Percentiles rank a stretch among this genome's conserved stretches.
phyloP scores from a whole-genome alignment of 2,113 vertebrate genomes.

The Erythrocercus mccallii region DNA sequence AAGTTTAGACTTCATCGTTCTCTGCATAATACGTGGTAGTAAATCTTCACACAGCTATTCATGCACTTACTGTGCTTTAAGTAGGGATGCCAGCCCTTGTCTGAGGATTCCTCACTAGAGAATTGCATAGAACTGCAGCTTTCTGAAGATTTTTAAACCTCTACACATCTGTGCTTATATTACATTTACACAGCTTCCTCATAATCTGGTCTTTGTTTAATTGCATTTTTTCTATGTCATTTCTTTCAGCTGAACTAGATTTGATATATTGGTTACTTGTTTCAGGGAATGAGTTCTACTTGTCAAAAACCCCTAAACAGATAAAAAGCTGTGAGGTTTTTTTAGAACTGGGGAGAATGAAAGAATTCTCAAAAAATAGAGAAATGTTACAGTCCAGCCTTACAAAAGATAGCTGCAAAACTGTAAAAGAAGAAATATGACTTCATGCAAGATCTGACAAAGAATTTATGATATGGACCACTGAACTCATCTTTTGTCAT shows the following conservation, averaged over 20 bases:
- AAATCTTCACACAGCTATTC: neutral
- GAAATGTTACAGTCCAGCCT: neutral
- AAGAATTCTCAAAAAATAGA: neutral
- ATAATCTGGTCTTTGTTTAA: neutral
- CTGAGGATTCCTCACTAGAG: neutral
- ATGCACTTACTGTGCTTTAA: neutral
- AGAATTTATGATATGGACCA: slow-evolving; percentile 17
- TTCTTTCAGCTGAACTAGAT: neutral
- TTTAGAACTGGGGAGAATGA: neutral
- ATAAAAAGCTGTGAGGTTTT: neutral
- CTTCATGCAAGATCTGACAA: neutral
- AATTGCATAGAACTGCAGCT: neutral
- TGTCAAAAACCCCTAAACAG: neutral
- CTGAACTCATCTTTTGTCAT: slow-evolving; percentile 32
- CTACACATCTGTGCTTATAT: neutral
- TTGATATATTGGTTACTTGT: neutral
- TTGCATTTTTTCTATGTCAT: neutral
- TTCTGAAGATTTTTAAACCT: neutral
- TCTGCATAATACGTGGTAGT: neutral
- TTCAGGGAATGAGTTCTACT: neutral
- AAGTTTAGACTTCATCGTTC: neutral
- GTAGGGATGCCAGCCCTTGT: neutral
- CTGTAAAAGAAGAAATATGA: neutral
- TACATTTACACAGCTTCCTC: neutral
- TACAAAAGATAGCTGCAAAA: neutral